Evolutionary conservation across 1,140 invertebrate species (phyloP), one percentile per base, ranked within the genome.

Genomic region (Metaphire vulgaris): DNA sequence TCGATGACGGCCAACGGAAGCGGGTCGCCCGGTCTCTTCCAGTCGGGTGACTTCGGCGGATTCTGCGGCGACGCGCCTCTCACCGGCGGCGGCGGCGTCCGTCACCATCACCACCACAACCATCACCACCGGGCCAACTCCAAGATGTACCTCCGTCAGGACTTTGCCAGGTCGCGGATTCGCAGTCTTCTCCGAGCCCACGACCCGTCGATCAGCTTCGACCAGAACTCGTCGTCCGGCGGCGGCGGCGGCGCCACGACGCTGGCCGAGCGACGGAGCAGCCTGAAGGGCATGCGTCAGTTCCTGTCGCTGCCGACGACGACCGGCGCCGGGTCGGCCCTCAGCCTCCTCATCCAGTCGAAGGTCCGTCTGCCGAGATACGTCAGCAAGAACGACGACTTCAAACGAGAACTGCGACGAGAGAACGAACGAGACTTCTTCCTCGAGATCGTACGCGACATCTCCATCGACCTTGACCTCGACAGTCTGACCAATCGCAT

Each of bases 301-400:
- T 88, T 87, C 79, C 85, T 85, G n/a, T 88, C 87, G 1, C 81
- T 88, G 32, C 87, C 87, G 1, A 56, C 41, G 21, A 86, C 87
- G 1, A 87, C 82, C 32, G n/a, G n/a, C n/a, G 87, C 87, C 6
- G 84, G 87, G 64, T 84, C 85, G 77, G 86, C 88, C 79, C 81
- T 88, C 21, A 87, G 86, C n/a, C 82, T 88, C 6, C 83, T 88
- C 32, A 88, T 88, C 69, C 87, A 88, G 72, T 88, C 87, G 29
- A 88, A 88, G 80, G 85, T 88, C 14, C 79, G 85, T 33, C 80
- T 88, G 0, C 87, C 87, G 0, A 79, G 82, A 66, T 85, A 84
- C 80, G 82, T 83, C 15, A 83, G 83, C 33, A 84, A 69, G 77
- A 84, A 83, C 73, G 79, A 85, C 34, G 84, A 87, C 28, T 80